Percentiles rank a stretch among this genome's conserved stretches.
Conservation (phyloP, 2,888 invertebrate genomes). For the Sphaeridia pumilis region DNA sequence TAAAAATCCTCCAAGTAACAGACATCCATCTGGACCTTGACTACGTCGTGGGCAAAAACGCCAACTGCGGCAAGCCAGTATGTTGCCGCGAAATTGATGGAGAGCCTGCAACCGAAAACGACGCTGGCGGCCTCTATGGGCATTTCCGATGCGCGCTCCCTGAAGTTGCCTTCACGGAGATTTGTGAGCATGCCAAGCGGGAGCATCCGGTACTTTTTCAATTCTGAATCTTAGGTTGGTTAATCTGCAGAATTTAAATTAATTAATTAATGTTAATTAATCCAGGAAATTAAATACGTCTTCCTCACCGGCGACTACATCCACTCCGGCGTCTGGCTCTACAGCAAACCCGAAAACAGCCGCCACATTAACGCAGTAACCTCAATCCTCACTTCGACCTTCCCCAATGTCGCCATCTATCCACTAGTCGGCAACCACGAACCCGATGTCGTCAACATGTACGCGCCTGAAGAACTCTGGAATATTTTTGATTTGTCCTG, state of each 20-base stretch:
- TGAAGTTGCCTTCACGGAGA: conserved; percentile 75
- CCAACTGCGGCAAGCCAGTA: conserved; percentile 81
- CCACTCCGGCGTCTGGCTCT: conserved; percentile 80
- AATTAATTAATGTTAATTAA: conserved; percentile 1
- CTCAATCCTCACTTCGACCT: conserved; percentile 45
- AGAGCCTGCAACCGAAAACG: conserved; percentile 56
- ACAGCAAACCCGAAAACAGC: conserved; percentile 53
- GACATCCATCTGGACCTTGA: conserved; percentile 93
- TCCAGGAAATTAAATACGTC: conserved; percentile 51
- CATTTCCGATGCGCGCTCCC: conserved; percentile 92
- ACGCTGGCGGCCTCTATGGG: conserved; percentile 87
- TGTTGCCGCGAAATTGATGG: conserved; percentile 80
- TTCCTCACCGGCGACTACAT: conserved; percentile 80
- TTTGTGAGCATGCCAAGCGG: conserved; percentile 76
- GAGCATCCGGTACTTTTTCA: conserved; percentile 57
- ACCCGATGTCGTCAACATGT: conserved; percentile 18
- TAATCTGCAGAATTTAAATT: not conserved
- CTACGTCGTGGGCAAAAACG: conserved; percentile 78
- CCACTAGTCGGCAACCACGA: conserved; percentile 66
- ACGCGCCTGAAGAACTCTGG: conserved; percentile 21
- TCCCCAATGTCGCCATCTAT: conserved; percentile 50
- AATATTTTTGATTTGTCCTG: conserved; percentile 41
- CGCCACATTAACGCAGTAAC: conserved; percentile 48
- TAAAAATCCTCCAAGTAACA: conserved; percentile 89
- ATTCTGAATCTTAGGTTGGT: not conserved